Conservation (phyloP, 2,797 vertebrate genomes). For the Malacoctenus gilli region DNA sequence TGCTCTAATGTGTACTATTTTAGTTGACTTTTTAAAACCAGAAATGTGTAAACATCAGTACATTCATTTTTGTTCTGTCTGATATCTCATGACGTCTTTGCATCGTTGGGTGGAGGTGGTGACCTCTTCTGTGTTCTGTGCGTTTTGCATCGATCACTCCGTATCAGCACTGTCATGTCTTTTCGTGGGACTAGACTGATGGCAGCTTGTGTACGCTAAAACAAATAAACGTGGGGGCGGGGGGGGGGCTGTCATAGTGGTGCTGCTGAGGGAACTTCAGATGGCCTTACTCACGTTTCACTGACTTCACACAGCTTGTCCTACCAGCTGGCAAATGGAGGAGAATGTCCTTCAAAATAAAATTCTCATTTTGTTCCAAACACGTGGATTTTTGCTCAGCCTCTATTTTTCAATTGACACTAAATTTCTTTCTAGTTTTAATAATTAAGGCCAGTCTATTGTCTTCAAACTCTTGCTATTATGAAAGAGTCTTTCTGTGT, state of each 20-base stretch:
- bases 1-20: no score
- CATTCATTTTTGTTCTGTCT: no score
- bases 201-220: constrained; percentile 29
- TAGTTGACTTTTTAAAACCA: no score
- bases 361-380: no score
- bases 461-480: no score
- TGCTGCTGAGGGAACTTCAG: constrained; percentile 3
- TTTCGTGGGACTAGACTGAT: constrained; percentile 25
- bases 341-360: background rate
- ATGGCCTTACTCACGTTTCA: background rate
- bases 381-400: no score
- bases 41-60: no score
- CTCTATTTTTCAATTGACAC: no score
- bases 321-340: background rate
- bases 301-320: background rate
- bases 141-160: constrained; percentile 22
- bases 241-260: constrained; percentile 14
- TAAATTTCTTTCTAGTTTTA: no score
- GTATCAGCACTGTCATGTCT: constrained; percentile 19
- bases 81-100: background rate
- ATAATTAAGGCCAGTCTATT: no score
- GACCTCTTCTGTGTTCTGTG: background rate
- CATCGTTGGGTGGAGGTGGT: background rate
- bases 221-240: constrained; percentile 25
- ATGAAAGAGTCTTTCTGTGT: no score